These are phyloP conservation scores for Zoanthus solanderi DNA, from an alignment of 92 coral and sea anemone genomes.

Conservation along the genomic window DNA sequence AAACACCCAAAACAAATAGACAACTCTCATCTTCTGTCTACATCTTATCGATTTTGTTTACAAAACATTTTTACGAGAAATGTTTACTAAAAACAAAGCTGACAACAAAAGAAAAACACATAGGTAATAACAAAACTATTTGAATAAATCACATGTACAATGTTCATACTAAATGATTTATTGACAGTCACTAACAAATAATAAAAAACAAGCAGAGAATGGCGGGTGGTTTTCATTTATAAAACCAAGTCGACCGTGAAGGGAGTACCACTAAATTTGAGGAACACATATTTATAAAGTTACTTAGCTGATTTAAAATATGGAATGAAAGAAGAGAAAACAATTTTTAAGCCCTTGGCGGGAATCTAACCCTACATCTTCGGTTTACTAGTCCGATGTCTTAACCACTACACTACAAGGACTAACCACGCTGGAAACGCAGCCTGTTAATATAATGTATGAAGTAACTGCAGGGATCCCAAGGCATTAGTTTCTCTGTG, in stretches of 20 bases:
- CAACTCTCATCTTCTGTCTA: constrained; percentile 37
- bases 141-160: constrained; percentile 29
- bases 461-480: too few species aligned
- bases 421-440: too few species aligned
- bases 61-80: constrained; percentile 3
- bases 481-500: too few species aligned
- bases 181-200: constrained; percentile 6
- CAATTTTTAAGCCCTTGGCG: too few species aligned
- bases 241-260: neutral
- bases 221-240: constrained; percentile 10
- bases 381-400: too few species aligned
- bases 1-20: constrained; percentile 10
- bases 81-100: neutral
- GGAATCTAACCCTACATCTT: too few species aligned
- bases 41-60: constrained; percentile 38
- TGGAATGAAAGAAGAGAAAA: too few species aligned
- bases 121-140: constrained; percentile 40
- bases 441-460: too few species aligned
- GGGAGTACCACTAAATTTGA: too few species aligned
- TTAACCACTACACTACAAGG: too few species aligned
- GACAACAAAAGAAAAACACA: constrained; percentile 21
- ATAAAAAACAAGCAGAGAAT: constrained; percentile 34
- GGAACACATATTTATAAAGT: too few species aligned
- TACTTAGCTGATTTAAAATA: too few species aligned
- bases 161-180: constrained; percentile 25